Percentiles rank a stretch among this genome's conserved stretches.
phyloP scores from a whole-genome alignment of 2,797 vertebrate genomes.

The Syngnathus acus region DNA sequence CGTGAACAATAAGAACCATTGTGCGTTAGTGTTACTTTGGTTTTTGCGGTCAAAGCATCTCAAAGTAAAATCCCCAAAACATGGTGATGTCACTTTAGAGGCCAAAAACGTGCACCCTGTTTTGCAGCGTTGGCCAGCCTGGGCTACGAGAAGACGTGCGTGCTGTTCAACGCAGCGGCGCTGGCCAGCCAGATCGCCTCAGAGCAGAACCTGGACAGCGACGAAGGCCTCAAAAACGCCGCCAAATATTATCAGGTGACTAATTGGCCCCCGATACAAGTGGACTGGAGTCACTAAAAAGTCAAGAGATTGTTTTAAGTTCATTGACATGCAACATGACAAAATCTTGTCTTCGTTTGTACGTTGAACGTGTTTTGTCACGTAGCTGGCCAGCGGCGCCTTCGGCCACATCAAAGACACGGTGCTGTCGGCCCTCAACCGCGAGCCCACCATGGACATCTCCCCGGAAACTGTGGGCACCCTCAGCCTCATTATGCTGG shows the following conservation, averaged over 20 bases:
- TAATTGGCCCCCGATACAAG: neutral
- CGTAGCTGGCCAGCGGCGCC: slow-evolving; percentile 89
- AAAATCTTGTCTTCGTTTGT: too few relatives aligned
- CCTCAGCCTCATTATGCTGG: slow-evolving; percentile 94
- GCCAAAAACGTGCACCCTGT: neutral
- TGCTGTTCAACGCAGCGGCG: slow-evolving; percentile 92
- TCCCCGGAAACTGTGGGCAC: slow-evolving; percentile 92
- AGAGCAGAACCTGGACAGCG: slow-evolving; percentile 95
- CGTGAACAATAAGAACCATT: neutral
- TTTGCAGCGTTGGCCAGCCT: slow-evolving; percentile 85
- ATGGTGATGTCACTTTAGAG: too few relatives aligned
- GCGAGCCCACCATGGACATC: slow-evolving; percentile 96
- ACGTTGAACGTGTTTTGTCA: neutral
- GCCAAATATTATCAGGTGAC: slow-evolving; percentile 94
- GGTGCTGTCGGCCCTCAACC: slow-evolving; percentile 86
- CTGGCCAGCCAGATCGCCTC: slow-evolving; percentile 95
- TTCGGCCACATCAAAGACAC: slow-evolving; percentile 98
- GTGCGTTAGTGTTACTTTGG: neutral
- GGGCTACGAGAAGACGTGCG: slow-evolving; percentile 97
- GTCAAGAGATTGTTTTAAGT: too few relatives aligned
- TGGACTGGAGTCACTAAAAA: neutral
- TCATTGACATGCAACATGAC: too few relatives aligned
- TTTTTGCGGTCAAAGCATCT: neutral
- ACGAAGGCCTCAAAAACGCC: slow-evolving; percentile 90
- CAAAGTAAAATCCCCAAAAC: too few relatives aligned